Base-by-base conservation (phyloP, 2,888 invertebrate genomes). In the Vesta saturnalis region DNA sequence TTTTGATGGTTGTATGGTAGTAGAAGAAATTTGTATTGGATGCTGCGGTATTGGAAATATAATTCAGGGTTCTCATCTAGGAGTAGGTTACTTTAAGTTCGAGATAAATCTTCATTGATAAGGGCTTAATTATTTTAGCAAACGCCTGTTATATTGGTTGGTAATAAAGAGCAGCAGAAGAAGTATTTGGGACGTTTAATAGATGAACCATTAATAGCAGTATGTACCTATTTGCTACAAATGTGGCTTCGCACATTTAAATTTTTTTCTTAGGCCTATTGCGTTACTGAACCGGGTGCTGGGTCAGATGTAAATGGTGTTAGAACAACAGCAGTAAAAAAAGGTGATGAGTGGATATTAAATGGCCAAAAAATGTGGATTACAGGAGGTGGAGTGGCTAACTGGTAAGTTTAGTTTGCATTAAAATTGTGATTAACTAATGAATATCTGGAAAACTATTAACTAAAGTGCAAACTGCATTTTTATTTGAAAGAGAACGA, bases 321-420 rank as follows among this genome's bases (percentile, higher is more conserved):
- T 19, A 95, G 93, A 85, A 97, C 97, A 0, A 91, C 86, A 74
- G 97, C 98, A 0, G 97, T 91, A 78, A 96, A 96, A 83, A 97
- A 97, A 83, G 97, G 97, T 1, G 94, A 96, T 73, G 95, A 97
- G 80, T 99, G 94, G 86, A 90, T 99, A 71, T 81, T 99, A 19
- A 93, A 84, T 83, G 99, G 99, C 0, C 95, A 96, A 81, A 99
- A 99, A 85, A 99, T 99, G 98, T 99, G 99, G 99, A 99, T 99
- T 80, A 99, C 99, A 58, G 97, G 97, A 82, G 98, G 96, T 22
- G 97, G 96, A 52, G 93, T 95, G 30, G 99, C 99, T 22, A 97
- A 95, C 85, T 99, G 30, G 30, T 30, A 30, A 30, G n/a, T n/a
- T n/a, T n/a, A n/a, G n/a, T n/a, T n/a, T n/a, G n/a, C n/a, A n/a